Evolutionary conservation across 2,797 vertebrate genomes (phyloP), one percentile per base, ranked within the genome.

Genomic region (Hylomyscus alleni): DNA sequence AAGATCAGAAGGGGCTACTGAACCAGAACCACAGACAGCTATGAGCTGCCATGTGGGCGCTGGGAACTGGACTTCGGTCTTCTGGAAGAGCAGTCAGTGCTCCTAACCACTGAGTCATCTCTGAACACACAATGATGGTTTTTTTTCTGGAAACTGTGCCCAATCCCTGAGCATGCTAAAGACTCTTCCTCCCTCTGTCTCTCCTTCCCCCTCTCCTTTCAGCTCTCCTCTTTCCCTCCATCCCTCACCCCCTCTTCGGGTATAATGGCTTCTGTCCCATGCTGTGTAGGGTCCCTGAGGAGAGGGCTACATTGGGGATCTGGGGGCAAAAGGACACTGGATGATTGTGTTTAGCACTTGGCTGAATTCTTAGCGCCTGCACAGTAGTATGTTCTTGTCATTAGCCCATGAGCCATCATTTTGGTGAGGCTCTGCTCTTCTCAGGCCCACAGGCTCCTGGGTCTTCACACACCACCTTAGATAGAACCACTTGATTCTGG

Each of bases 391-490:
- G 58, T 58, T 62, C n/a, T 80, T 20, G 50, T 26, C n/a, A n/a
- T 78, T 26, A 20, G 62, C 2, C 22, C 22, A 8, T 2, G 50
- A 67, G 34, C 50, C 69, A 14, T 20, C 73, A 52, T 50, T 52
- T 60, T 22, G 3, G 69, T 15, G 29, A 9, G 47, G 67, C 24
- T 54, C 77, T 31, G 34, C 20, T 0, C 24, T 37, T 75, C 76
- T 75, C 34, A 54, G 72, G 15, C 34, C 12, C 3, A 14, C 62
- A 20, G 34, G 37, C 29, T 75, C 75, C 75, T 47, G 62, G 22
- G 47, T 75, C 54, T 47, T 72, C 44, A 50, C 13, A 26, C 29
- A 6, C 0, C 0, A 1, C 44, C 40, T 19, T 58, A 62, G 54
- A 44, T 9, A 44, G n/a, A 44, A 37, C 34, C 0, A 3, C 65